Evolutionary conservation across 2,888 invertebrate genomes (phyloP).

Genomic region (Agonum fuliginosum): DNA sequence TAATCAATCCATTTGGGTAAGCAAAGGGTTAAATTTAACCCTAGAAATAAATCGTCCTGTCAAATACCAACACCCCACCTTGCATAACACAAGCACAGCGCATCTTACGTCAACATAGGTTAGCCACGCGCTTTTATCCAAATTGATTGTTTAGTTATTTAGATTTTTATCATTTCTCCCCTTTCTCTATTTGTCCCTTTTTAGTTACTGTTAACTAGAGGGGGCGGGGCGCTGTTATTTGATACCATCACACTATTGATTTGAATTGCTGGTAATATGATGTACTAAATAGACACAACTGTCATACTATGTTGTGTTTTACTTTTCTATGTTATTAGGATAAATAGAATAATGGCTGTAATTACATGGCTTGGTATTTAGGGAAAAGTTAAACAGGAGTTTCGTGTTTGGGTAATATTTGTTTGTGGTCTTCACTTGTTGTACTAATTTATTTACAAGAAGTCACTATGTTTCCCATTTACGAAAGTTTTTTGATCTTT

Average conservation of each 20-base stretch:
- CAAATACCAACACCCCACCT: background rate
- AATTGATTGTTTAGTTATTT: constrained; percentile 47
- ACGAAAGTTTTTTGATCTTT: too few species aligned
- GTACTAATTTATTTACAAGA: background rate
- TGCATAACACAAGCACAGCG: too few species aligned
- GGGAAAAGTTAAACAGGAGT: constrained; percentile 14
- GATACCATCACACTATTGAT: constrained; percentile 24
- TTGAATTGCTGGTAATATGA: constrained; percentile 18
- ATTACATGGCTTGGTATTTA: background rate
- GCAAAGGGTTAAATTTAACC: constrained; percentile 31
- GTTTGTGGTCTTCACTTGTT: background rate
- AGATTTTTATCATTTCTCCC: constrained; percentile 42
- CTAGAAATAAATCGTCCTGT: constrained; percentile 9
- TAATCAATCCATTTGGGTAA: constrained; percentile 39
- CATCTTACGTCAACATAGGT: constrained; percentile 2
- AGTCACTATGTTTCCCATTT: background rate
- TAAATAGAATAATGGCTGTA: constrained; percentile 26
- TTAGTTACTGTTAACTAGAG: background rate
- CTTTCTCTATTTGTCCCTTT: background rate
- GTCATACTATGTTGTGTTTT: background rate
- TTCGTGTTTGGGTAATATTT: constrained; percentile 11
- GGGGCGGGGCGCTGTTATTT: background rate
- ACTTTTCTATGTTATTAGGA: constrained; percentile 28
- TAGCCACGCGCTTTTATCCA: background rate
- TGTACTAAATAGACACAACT: constrained; percentile 34